Base-by-base conservation (phyloP, 1,140 invertebrate species). In the Polypedilum vanderplanki region DNA sequence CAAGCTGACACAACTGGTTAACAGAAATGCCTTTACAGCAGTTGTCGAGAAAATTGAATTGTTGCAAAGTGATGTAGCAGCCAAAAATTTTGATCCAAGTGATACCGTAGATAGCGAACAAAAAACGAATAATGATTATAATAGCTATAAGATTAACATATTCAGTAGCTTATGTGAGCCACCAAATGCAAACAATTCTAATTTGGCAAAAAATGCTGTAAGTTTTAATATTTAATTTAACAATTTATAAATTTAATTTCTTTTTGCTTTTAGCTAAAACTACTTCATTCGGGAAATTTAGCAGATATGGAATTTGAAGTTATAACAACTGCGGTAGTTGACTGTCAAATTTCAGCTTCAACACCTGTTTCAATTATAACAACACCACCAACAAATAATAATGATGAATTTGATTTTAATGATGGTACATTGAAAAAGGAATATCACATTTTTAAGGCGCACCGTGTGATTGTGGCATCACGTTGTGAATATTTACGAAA, bases 221-320 rank as follows among this genome's bases (percentile, higher is more conserved):
- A 83, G 86, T 18, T 75, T 20, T 17, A n/a, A 2, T 20, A 2
- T 17, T 70, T 70, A 2, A 8, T 18, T 70, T 70, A n/a, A 12
- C 15, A 12, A n/a, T 15, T 3, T 18, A 22, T 20, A 0, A 22
- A 67, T 8, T 67, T 17, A 18, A 18, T 67, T 67, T 67, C 4
- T 2, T 20, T 67, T 20, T n/a, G 1, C 4, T 18, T 8, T 20
- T 10, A 70, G 65, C 65, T 70, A 5, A 70, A 70, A 22, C 78
- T 90, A 17, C 82, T 89, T 10, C 83, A 84, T 75, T 85, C 83
- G 20, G 83, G 82, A 2, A 78, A 82, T 24, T 81, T 84, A 75
- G 85, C 88, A 3, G 89, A 90, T 79, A 89, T 90, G 88, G 84
- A 87, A 75, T 90, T 90, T 83, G 88, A 90, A 82, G 85, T 90